These are phyloP conservation scores for Chironex yamaguchii DNA, from an alignment of 30 jellyfish, hydroid and myxozoan genomes.

Conservation along the genomic window DNA sequence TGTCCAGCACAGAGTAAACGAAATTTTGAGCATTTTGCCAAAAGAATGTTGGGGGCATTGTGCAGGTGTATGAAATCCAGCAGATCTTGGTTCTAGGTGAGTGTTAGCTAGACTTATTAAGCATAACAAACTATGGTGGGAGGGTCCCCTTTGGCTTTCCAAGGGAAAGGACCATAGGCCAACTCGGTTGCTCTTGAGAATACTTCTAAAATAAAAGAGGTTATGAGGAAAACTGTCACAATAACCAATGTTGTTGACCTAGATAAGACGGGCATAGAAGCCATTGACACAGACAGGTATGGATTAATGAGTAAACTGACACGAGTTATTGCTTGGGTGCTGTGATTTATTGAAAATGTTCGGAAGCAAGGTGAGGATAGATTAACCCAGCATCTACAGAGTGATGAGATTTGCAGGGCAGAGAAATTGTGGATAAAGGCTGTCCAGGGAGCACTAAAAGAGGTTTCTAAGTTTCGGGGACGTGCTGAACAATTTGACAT, in stretches of 20 bases:
- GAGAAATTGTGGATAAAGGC: slow-evolving; percentile 1
- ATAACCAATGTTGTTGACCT: background rate
- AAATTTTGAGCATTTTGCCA: background rate
- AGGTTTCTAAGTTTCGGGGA: background rate
- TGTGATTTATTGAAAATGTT: background rate
- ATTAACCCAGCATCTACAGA: background rate
- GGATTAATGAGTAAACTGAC: background rate
- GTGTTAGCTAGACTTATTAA: background rate
- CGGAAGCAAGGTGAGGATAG: background rate
- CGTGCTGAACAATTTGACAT: background rate
- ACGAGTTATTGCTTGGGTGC: slow-evolving; percentile 20
- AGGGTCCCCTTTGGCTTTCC: slow-evolving; percentile 46
- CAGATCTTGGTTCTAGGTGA: slow-evolving; percentile 53
- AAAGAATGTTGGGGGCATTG: slow-evolving; percentile 16
- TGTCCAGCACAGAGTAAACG: slow-evolving; percentile 37
- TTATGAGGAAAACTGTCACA: background rate
- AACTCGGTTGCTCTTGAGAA: background rate
- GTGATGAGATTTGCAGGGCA: background rate
- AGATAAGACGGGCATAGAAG: background rate
- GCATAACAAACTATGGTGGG: slow-evolving; percentile 49
- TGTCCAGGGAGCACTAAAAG: background rate
- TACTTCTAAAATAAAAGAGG: background rate
- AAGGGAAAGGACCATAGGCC: slow-evolving; percentile 49
- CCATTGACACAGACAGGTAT: slow-evolving; percentile 3
- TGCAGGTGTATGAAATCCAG: slow-evolving; percentile 45